Percentiles rank a stretch among this genome's conserved stretches.
Conservation (phyloP, 2,113 vertebrate species). For the Corydoras sp. region DNA sequence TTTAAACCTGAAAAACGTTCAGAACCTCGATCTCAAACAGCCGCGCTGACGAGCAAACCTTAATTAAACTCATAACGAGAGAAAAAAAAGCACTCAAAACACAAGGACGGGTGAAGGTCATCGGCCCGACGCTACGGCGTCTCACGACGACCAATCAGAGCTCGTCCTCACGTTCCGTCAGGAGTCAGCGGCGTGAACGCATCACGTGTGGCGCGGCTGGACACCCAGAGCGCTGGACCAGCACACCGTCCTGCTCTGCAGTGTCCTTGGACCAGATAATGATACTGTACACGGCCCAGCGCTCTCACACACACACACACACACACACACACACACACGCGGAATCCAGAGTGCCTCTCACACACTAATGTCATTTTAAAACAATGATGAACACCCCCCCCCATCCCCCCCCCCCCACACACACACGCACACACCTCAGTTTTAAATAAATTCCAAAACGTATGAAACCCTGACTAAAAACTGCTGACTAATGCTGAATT, state of each 20-base stretch:
- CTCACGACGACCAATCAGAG: slow-evolving; percentile 5
- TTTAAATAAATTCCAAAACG: background rate
- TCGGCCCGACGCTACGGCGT: slow-evolving; percentile 11
- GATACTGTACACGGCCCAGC: slow-evolving; percentile 34
- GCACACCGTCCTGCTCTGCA: slow-evolving; percentile 32
- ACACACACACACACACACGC: no score
- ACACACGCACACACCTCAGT: no score
- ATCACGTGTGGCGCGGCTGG: slow-evolving; percentile 32
- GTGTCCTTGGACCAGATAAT: slow-evolving; percentile 50
- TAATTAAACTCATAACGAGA: no score
- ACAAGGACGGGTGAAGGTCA: slow-evolving; percentile 45
- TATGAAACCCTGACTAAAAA: slow-evolving; percentile 1
- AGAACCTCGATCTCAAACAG: no score
- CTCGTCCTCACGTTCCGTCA: slow-evolving; percentile 23
- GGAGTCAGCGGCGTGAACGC: slow-evolving; percentile 33
- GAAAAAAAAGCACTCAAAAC: no score
- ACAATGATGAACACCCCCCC: background rate
- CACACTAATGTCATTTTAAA: no score
- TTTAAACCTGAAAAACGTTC: no score
- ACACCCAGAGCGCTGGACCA: slow-evolving; percentile 27
- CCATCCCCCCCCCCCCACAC: no score
- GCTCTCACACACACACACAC: no score
- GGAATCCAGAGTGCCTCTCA: no score
- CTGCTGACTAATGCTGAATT: background rate
- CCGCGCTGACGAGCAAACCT: no score